phyloP scores from a whole-genome alignment of 2,888 invertebrate species.

The Mimachlamys varia region DNA sequence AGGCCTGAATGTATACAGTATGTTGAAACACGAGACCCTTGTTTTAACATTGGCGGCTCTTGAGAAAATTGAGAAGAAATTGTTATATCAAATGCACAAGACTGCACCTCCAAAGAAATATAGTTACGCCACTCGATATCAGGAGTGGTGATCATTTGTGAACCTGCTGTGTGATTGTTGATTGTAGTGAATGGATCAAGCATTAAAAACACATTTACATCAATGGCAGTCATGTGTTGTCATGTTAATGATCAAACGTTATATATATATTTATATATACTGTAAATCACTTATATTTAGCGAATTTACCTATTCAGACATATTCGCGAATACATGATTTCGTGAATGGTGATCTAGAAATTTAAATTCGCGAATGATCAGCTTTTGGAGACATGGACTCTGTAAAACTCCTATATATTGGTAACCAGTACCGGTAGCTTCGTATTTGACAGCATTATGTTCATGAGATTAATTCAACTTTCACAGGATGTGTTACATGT shows the following conservation, averaged over 20 bases:
- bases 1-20: constrained; percentile 94
- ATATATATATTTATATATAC: no score
- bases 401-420: no score
- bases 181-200: background rate
- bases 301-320: no score
- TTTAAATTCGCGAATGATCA: no score
- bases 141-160: background rate
- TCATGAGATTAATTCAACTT: no score
- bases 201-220: background rate
- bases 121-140: background rate
- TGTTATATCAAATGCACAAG: constrained; percentile 72
- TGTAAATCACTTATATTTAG: no score
- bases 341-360: no score
- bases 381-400: no score
- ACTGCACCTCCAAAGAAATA: constrained; percentile 39
- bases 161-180: background rate
- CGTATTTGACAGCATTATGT: no score
- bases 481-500: no score
- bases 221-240: background rate
- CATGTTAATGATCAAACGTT: background rate
- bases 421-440: no score
- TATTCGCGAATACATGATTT: no score
- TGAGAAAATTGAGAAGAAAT: constrained; percentile 89
- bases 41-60: constrained; percentile 93
- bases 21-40: constrained; percentile 97